Percentiles rank a stretch among this genome's conserved stretches.
Evolutionary conservation across 2,113 vertebrate species (phyloP).

Genomic region (Dendropsophus ebraccatus): DNA sequence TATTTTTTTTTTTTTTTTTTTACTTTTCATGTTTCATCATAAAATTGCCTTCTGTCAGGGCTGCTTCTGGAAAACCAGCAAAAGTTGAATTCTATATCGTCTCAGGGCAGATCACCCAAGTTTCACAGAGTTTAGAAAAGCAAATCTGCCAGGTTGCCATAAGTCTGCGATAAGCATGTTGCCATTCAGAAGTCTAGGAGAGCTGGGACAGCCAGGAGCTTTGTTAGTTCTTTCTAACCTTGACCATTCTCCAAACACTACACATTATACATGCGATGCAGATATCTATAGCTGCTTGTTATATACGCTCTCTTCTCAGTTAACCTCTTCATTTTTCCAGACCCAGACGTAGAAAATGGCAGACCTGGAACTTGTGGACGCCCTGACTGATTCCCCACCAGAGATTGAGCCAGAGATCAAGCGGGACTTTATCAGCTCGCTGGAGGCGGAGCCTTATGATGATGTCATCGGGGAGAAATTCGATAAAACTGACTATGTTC

Average conservation of each 20-base stretch:
- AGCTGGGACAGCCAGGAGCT: no score
- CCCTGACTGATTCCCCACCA: conserved; percentile 81
- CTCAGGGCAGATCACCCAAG: no score
- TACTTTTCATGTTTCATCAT: not conserved
- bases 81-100: no score
- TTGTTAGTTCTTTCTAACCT: no score
- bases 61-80: no score
- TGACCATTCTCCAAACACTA: no score
- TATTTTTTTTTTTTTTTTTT: not conserved
- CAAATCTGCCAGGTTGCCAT: no score
- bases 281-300: no score
- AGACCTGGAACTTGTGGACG: conserved; percentile 84
- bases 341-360: conserved; percentile 70
- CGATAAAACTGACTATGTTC: conserved; percentile 87
- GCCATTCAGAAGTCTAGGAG: no score
- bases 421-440: conserved; percentile 85
- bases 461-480: conserved; percentile 92
- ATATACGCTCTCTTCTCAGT: not conserved
- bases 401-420: conserved; percentile 81
- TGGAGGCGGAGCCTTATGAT: conserved; percentile 88
- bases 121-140: no score
- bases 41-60: not conserved
- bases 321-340: conserved; percentile 47
- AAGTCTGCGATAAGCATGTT: no score
- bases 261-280: no score